Conservation (phyloP, 2,797 vertebrate genomes). For the Melanotaenia nigrans region DNA sequence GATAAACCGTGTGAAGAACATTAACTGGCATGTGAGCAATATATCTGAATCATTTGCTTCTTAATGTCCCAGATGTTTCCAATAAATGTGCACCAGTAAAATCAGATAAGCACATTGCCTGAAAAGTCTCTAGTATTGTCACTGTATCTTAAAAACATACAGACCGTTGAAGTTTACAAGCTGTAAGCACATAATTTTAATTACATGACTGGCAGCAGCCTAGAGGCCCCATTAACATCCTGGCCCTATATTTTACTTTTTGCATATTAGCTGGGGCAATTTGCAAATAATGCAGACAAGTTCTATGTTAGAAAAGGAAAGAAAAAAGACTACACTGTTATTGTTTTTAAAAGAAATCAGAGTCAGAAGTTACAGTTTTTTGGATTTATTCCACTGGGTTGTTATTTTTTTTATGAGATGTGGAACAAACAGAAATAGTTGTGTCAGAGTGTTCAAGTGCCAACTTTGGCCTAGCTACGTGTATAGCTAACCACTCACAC, state of each 20-base stretch:
- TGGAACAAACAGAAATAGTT: not conserved
- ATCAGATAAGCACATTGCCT: slow-evolving; percentile 1
- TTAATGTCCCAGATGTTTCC: slow-evolving; percentile 11
- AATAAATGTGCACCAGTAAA: slow-evolving; percentile 21
- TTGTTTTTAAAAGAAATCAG: not conserved
- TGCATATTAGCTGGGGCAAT: slow-evolving; percentile 11
- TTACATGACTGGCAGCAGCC: slow-evolving; percentile 24
- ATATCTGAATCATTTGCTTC: not conserved
- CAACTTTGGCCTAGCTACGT: not conserved
- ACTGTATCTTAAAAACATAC: slow-evolving; percentile 24
- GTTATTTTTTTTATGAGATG: not conserved
- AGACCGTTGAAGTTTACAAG: slow-evolving; percentile 18
- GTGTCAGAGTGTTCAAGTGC: not conserved
- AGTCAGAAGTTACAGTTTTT: not conserved
- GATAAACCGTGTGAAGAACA: not conserved
- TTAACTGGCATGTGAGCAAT: not conserved
- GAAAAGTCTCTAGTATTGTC: slow-evolving; percentile 6
- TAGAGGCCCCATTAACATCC: slow-evolving; percentile 4
- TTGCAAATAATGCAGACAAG: slow-evolving; percentile 10
- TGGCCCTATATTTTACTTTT: slow-evolving; percentile 15
- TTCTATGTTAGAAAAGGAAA: not conserved
- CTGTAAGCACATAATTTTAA: slow-evolving; percentile 37
- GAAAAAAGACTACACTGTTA: not conserved
- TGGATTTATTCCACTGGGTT: not conserved
- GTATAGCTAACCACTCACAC: not conserved